Base-by-base conservation (phyloP, 2,113 vertebrate genomes). In the Seriola quinqueradiata region DNA sequence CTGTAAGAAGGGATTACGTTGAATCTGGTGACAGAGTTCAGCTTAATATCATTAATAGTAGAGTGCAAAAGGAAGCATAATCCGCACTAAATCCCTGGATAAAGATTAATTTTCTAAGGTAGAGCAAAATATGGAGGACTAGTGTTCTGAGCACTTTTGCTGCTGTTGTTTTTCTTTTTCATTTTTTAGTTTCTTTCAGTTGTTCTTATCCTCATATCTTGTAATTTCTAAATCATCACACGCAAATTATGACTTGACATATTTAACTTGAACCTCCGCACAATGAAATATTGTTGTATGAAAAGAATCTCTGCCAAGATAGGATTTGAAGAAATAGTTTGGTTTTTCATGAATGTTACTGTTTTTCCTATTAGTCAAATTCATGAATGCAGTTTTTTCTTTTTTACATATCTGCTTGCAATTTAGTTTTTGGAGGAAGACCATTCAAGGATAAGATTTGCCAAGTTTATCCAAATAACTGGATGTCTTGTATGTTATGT, bases 321-420 rank as follows among this genome's bases (percentile, higher is more conserved):
- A 54, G 14, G 12, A 48, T n/a, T 48, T 48, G 14, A 52, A 25
- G 9, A 57, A 57, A 57, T 11, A 5, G 19, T 23, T n/a, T 34
- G 34, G 19, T 28, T 40, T 23, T 36, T 50, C 8, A 1, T 69
- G 55, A 77, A 25, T 58, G 12, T 54, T 70, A 16, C 3, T 77
- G 40, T 36, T 58, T 82, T 76, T 58, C 32, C 17, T 48, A 38
- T 68, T 61, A 69, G 25, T 52, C 19, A 67, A 32, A 73, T 34
- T 68, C 61, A 52, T 38, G 23, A 34, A 44, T 59, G 63, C 34
- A 40, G 21, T 36, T 50, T 9, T 40, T 55, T 28, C 70, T 55
- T 28, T 74, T 68, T 19, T 40, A 7, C 32, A 11, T 61, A 40
- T 74, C 57, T 86, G 59, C 46, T 79, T 80, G 40, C 40, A 81